Conservation (phyloP, 2,797 vertebrate genomes). For the Hipposideros larvatus region DNA sequence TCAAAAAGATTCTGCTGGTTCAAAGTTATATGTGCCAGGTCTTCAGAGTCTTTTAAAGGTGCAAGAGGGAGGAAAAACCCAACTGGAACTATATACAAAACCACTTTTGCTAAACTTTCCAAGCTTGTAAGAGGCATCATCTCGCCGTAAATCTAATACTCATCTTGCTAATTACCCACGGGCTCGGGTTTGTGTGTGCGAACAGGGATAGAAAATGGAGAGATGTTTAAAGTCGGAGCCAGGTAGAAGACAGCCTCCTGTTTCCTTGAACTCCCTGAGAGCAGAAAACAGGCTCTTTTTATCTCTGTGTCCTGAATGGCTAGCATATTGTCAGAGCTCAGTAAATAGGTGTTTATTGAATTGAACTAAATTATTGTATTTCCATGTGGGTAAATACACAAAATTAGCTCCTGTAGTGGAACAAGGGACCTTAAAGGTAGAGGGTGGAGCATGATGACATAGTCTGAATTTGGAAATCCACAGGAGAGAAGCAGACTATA, state of each 20-base stretch:
- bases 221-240: not conserved
- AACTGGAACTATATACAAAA: not conserved
- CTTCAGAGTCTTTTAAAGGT: not conserved
- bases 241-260: not conserved
- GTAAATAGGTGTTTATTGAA: constrained; percentile 46
- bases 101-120: not conserved
- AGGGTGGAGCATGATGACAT: not conserved
- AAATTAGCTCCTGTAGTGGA: not conserved
- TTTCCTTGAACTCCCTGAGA: not conserved
- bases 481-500: not conserved
- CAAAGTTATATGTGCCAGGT: not conserved
- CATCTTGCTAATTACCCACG: not conserved
- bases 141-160: not conserved
- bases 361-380: constrained; percentile 69
- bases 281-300: not conserved
- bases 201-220: not conserved
- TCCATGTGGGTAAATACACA: constrained; percentile 61
- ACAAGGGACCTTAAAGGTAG: not conserved
- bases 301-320: not conserved
- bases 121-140: not conserved
- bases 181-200: not conserved
- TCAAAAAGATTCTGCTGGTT: not conserved
- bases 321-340: constrained; percentile 59
- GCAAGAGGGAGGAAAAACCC: not conserved
- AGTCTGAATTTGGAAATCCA: constrained; percentile 26